phyloP scores from a whole-genome alignment of 2,797 vertebrate species.

The Falco rusticolus region DNA sequence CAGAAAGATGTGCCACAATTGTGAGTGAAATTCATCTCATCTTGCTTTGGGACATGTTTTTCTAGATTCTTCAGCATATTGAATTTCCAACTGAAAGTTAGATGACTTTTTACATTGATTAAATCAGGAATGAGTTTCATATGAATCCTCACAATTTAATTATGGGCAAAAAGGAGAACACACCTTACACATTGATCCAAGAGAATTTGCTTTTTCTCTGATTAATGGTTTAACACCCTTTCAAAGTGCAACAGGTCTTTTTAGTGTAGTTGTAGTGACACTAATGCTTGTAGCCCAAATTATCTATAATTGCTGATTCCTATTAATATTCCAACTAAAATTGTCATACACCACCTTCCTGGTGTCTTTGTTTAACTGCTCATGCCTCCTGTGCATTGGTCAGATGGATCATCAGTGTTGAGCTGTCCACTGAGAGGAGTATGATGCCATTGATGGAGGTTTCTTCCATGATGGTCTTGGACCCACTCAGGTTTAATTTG shows the following conservation, averaged over 20 bases:
- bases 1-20: not conserved
- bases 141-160: not conserved
- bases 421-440: not conserved
- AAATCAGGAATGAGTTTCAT: not conserved
- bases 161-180: not conserved
- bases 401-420: not conserved
- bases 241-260: not conserved
- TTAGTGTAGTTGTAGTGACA: not conserved
- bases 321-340: not conserved
- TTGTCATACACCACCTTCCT: not conserved
- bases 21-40: not conserved
- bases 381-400: not conserved
- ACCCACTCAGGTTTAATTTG: not conserved
- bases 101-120: not conserved
- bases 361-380: not conserved
- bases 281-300: not conserved
- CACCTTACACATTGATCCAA: not conserved
- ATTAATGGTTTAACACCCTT: not conserved
- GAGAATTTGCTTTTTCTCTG: not conserved
- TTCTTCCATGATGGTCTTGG: not conserved
- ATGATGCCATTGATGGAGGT: not conserved
- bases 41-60: not conserved
- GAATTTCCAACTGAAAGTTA: not conserved
- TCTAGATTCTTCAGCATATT: not conserved
- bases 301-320: not conserved